Conservation (phyloP, 2,797 vertebrate species). For the Neosilurus hyrtlii region DNA sequence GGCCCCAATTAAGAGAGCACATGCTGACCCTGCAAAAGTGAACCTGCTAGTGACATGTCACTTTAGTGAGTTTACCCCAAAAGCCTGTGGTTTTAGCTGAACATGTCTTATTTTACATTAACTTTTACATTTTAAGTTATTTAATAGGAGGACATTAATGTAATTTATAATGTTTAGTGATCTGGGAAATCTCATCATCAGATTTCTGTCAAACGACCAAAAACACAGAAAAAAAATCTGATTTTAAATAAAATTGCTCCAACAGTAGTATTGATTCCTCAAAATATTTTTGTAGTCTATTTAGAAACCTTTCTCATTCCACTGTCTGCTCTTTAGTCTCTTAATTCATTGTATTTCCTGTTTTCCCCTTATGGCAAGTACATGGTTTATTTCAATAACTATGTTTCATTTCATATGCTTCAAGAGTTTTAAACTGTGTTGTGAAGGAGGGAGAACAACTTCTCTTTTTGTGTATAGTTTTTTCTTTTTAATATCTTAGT, state of each 20-base stretch:
- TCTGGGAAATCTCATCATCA: neutral
- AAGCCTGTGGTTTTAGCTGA: neutral
- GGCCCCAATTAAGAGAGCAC: conserved; percentile 46
- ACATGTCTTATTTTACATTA: neutral
- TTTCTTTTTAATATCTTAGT: neutral
- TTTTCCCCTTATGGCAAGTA: neutral
- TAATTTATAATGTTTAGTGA: neutral
- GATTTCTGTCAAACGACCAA: neutral
- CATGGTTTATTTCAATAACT: conserved; percentile 9
- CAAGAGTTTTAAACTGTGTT: neutral
- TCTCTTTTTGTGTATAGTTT: neutral
- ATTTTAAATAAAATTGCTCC: neutral
- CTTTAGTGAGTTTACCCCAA: neutral
- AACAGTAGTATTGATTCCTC: neutral
- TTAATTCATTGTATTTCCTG: neutral
- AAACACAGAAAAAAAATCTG: neutral
- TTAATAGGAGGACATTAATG: neutral
- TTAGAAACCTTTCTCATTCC: neutral
- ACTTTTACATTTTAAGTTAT: neutral
- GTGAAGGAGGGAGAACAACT: neutral
- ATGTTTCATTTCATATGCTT: conserved; percentile 5
- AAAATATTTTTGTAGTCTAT: neutral
- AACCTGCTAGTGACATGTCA: conserved; percentile 23
- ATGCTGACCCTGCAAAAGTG: conserved; percentile 33
- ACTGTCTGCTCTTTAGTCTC: neutral